Evolutionary conservation across 2,797 vertebrate species (phyloP).

Genomic region (Melanotaenia boesemani): DNA sequence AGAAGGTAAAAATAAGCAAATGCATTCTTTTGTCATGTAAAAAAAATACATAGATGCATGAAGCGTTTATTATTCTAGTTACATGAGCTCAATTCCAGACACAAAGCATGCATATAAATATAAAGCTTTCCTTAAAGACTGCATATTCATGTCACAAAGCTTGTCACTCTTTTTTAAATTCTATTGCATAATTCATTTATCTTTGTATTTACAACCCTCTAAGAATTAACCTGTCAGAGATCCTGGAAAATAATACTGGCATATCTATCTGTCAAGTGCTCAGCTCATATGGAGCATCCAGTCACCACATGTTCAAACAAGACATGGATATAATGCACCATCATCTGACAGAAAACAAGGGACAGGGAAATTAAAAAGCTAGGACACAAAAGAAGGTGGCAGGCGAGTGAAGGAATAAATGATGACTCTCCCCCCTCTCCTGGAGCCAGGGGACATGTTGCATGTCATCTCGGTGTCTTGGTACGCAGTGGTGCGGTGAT

Average conservation of each 20-base stretch:
- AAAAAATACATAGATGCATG: slow-evolving; percentile 19
- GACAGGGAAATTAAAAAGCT: slow-evolving; percentile 76
- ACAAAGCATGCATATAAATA: slow-evolving; percentile 59
- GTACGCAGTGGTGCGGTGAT: slow-evolving; percentile 77
- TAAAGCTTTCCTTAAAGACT: slow-evolving; percentile 58
- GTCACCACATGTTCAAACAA: slow-evolving; percentile 60
- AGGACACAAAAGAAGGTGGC: slow-evolving; percentile 71
- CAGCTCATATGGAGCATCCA: slow-evolving; percentile 52
- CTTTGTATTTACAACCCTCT: slow-evolving; percentile 76
- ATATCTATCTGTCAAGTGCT: slow-evolving; percentile 68
- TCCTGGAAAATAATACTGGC: slow-evolving; percentile 54
- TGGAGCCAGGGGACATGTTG: slow-evolving; percentile 78
- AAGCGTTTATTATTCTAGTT: slow-evolving; percentile 21
- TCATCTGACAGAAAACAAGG: slow-evolving; percentile 78
- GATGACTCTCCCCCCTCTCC: slow-evolving; percentile 55
- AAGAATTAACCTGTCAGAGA: slow-evolving; percentile 77
- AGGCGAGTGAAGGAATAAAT: slow-evolving; percentile 70
- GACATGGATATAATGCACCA: slow-evolving; percentile 74
- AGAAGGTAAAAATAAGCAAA: neutral
- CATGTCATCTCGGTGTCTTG: slow-evolving; percentile 79
- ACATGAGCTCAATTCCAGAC: slow-evolving; percentile 27
- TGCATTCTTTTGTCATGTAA: slow-evolving; percentile 20
- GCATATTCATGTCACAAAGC: slow-evolving; percentile 51
- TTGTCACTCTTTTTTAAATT: slow-evolving; percentile 63
- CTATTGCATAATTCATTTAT: slow-evolving; percentile 77